A percentile compares a stretch with the other conserved stretches of the same genome.
phyloP scores from a whole-genome alignment of 2,888 invertebrate species.

The Eristalis pertinax region DNA sequence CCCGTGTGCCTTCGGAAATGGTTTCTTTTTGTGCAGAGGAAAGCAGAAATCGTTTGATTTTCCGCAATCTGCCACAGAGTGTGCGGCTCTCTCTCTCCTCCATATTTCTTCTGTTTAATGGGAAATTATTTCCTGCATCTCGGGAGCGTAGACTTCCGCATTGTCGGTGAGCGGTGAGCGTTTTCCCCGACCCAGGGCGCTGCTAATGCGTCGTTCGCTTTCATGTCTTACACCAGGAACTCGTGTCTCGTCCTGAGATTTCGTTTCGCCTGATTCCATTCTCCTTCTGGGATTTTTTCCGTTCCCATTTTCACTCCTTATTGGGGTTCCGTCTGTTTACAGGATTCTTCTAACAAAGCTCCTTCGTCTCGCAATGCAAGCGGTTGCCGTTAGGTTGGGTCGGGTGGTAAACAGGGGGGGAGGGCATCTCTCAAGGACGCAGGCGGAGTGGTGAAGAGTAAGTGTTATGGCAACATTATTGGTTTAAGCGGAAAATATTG shows the following conservation, averaged over 20 bases:
- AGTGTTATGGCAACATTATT: constrained; percentile 70
- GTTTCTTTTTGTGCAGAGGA: constrained; percentile 21
- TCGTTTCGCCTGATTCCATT: constrained; percentile 39
- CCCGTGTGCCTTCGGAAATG: background rate
- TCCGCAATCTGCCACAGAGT: constrained; percentile 60
- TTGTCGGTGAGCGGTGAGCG: constrained; percentile 37
- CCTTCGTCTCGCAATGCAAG: constrained; percentile 5
- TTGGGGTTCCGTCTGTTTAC: constrained; percentile 17
- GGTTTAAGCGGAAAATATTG: constrained; percentile 70
- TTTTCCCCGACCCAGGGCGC: constrained; percentile 28
- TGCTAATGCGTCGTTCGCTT: constrained; percentile 66
- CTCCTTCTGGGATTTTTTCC: background rate
- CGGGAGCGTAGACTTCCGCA: constrained; percentile 65
- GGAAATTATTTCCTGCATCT: constrained; percentile 70
- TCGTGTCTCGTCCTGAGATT: constrained; percentile 55
- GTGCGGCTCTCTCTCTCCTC: constrained; percentile 1
- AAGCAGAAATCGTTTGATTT: constrained; percentile 65
- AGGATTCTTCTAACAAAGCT: constrained; percentile 11
- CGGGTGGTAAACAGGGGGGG: constrained; percentile 20
- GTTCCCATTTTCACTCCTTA: background rate
- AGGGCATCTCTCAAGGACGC: constrained; percentile 30
- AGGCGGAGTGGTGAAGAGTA: constrained; percentile 39
- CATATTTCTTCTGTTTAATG: constrained; percentile 53
- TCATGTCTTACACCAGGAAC: constrained; percentile 65
- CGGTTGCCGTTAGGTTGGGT: background rate